Base-by-base conservation (phyloP, 2,797 vertebrate genomes). In the Megaceryle alcyon region DNA sequence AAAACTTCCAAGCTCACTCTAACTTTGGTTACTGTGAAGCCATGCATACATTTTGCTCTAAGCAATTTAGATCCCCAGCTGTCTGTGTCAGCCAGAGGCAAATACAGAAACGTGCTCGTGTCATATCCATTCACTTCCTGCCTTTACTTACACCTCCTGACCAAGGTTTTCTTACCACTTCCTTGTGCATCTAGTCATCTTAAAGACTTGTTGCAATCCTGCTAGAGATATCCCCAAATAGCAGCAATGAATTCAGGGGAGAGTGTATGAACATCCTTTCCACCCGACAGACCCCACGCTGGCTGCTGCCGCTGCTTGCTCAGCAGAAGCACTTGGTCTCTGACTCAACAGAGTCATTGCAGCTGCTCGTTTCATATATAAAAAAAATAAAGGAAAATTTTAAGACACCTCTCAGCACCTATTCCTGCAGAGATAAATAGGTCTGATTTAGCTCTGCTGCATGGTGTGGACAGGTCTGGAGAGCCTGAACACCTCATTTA, bases 71-170 rank as follows among this genome's bases (percentile, higher is more conserved):
- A 72, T 17, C 35, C 29, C 5, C 3, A 8, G 48, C 15, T 83
- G 37, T 19, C 28, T 51, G 39, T 19, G 29, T 29, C 0, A 0
- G 35, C 17, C 39, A 61, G 53, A 80, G 10, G 78, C 20, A 37
- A 39, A 46, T 9, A 22, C 1, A 7, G 41, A 59, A 72, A 61
- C 0, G 0, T 2, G 23, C 5, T 61, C 3, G 0, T 57, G 65
- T 44, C 1, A 0, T 20, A 7, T 26, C 49, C 28, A 20, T 53
- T 82, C 31, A 15, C 22, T 7, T 3, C 4, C 10, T 1, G 2
- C 41, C 60, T 59, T 73, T 21, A 22, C 22, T 66, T 37, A 8
- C 2, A 1, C 25, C 20, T 69, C 54, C 57, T 41, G 33, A 33
- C 23, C 63, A 46, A 77, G 69, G 5, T 43, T 49, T 33, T 10